These are phyloP conservation scores for Platerodrilus igneus DNA, from an alignment of 2,888 invertebrate genomes.

Conservation along the genomic window DNA sequence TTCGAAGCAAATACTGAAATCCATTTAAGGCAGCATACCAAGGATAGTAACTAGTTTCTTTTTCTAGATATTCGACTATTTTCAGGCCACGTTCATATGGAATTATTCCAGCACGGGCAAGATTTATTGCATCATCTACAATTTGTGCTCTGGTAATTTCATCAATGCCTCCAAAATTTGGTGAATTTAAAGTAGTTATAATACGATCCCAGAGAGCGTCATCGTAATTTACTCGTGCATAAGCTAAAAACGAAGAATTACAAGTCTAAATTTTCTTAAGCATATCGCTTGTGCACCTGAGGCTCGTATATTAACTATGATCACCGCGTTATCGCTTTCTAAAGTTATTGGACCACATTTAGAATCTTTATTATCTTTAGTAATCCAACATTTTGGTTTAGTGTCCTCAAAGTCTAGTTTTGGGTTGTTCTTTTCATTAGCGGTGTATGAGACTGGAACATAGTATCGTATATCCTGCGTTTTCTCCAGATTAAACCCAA, in stretches of 20 bases:
- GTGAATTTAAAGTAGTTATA: constrained; percentile 46
- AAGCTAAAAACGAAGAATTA: constrained; percentile 13
- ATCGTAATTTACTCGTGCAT: constrained; percentile 60
- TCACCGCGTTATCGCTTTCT: too few relatives aligned
- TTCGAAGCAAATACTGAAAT: constrained; percentile 46
- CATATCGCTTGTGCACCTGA: too few relatives aligned
- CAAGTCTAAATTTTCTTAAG: too few relatives aligned
- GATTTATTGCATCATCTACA: constrained; percentile 73
- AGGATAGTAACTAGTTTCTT: constrained; percentile 69
- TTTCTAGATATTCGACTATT: constrained; percentile 62
- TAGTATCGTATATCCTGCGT: too few relatives aligned
- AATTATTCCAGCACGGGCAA: constrained; percentile 64
- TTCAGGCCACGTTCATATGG: constrained; percentile 60
- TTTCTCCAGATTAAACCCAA: too few relatives aligned
- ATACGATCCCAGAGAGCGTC: constrained; percentile 54
- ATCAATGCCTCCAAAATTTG: constrained; percentile 52
- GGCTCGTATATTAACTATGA: too few relatives aligned
- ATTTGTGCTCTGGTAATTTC: constrained; percentile 69
- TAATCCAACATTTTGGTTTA: too few relatives aligned
- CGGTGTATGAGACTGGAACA: too few relatives aligned
- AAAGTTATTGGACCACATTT: too few relatives aligned
- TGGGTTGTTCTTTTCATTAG: too few relatives aligned
- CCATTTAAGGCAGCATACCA: constrained; percentile 65
- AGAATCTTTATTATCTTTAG: too few relatives aligned
- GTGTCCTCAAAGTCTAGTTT: too few relatives aligned